phyloP scores from a whole-genome alignment of 2,888 invertebrate species.

The Trichopria drosophilae region DNA sequence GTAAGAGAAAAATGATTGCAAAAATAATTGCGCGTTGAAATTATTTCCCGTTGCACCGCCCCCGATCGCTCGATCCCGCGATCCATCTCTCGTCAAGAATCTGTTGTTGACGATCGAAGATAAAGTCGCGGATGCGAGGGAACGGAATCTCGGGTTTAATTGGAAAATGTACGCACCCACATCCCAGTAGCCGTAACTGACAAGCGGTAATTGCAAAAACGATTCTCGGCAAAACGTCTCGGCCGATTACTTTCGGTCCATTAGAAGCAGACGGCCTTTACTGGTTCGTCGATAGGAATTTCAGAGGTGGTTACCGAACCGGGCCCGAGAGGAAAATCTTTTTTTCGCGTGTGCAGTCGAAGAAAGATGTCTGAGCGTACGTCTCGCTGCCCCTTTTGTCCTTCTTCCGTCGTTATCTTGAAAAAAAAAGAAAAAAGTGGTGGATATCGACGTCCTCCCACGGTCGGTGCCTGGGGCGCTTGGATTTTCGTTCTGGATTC shows the following conservation, averaged over 20 bases:
- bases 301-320: no score
- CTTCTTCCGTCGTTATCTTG: no score
- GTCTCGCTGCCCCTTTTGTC: constrained; percentile 53
- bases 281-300: constrained; percentile 45
- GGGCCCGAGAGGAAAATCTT: no score
- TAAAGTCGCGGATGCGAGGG: constrained; percentile 6
- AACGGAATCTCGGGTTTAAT: constrained; percentile 19
- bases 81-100: no score
- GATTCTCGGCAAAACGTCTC: constrained; percentile 44
- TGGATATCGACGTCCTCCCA: constrained; percentile 47
- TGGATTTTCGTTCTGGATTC: constrained; percentile 45
- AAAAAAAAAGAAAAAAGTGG: no score
- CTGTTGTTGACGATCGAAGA: no score
- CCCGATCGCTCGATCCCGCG: no score
- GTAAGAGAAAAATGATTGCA: no score
- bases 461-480: constrained; percentile 39
- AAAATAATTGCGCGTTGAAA: no score
- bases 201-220: constrained; percentile 29
- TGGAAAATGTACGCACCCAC: constrained; percentile 22
- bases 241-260: constrained; percentile 54
- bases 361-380: constrained; percentile 47
- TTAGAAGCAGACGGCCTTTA: constrained; percentile 55
- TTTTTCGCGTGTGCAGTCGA: constrained; percentile 22
- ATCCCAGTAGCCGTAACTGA: constrained; percentile 10
- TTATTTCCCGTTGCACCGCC: no score